These are phyloP conservation scores for Parnassius smintheus DNA, from an alignment of 2,888 invertebrate species.

Conservation along the genomic window DNA sequence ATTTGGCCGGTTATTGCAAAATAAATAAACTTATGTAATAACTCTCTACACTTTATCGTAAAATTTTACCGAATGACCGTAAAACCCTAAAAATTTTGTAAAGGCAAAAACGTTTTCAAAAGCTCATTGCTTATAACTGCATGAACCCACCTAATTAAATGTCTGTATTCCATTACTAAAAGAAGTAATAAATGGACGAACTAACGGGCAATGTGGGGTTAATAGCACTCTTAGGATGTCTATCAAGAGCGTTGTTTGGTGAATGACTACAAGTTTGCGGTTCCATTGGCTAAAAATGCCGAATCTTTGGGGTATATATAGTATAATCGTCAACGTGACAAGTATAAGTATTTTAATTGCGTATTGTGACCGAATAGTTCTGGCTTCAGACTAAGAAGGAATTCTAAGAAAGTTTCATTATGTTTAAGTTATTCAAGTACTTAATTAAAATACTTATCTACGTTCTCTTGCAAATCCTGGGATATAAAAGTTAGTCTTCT, in stretches of 20 bases:
- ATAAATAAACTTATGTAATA: too few species aligned
- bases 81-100: background rate
- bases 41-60: too few species aligned
- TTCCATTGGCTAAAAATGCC: background rate
- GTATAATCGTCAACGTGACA: background rate
- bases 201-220: slow-evolving; percentile 2
- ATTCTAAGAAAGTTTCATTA: too few species aligned
- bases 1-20: too few species aligned
- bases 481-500: too few species aligned
- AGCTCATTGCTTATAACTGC: slow-evolving; percentile 9
- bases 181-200: slow-evolving; percentile 16
- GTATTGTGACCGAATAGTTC: too few species aligned
- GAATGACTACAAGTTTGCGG: background rate
- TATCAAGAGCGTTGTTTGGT: slow-evolving; percentile 3
- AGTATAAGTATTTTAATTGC: too few species aligned
- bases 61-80: too few species aligned
- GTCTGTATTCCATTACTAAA: slow-evolving; percentile 13
- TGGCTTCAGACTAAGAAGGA: too few species aligned
- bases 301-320: background rate
- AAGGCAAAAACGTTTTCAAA: background rate
- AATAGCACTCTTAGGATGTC: slow-evolving; percentile 6
- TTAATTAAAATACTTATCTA: too few species aligned
- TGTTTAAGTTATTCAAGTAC: too few species aligned
- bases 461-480: too few species aligned
- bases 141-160: slow-evolving; percentile 12